Base-by-base conservation (phyloP, 2,113 vertebrate genomes). In the Myocastor coypus region DNA sequence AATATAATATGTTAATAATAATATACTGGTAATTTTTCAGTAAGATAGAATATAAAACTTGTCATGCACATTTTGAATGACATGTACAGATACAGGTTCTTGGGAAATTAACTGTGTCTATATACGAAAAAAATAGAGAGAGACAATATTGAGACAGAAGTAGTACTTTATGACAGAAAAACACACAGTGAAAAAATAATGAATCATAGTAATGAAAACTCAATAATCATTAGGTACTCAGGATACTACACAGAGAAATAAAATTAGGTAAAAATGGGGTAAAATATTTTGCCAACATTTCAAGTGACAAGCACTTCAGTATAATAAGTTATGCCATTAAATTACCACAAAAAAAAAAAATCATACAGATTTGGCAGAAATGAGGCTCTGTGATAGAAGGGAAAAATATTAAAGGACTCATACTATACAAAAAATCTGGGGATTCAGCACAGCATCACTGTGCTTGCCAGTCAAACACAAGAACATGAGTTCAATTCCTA, bases 171-270 rank as follows among this genome's bases (percentile, higher is more conserved):
- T 61, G 34, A 22, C 78, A 86, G 71, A 88, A 80, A 50, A 75
- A 20, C 83, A 90, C 34, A 83, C 16, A n/a, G 59, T 78, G 69
- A 80, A 81, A 94, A 94, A 91, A n/a, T 68, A 61, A 32, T 32
- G 80, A n/a, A 55, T 81, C 69, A 50, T 69, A 82, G 7, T 32
- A 46, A 11, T n/a, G 83, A 75, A 95, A 83, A 83, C 28, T 34
- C 34, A 50, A 7, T 81, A 17, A 82, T 40, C 95, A 61, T n/a
- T 42, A 34, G 37, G 34, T 55, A 50, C n/a, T 3, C 52, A 82
- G 87, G 26, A 9, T 59, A 88, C 3, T 16, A 75, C 12, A 40
- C 5, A 75, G 30, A 52, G 55, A 82, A 89, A 8, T 61, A 77
- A 89, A 89, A 17, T 52, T 50, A 89, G 61, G 11, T 46, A 42